Evolutionary conservation across 2,888 invertebrate genomes (phyloP), one percentile per base, ranked within the genome.

Genomic region (Lathronympha strigana): DNA sequence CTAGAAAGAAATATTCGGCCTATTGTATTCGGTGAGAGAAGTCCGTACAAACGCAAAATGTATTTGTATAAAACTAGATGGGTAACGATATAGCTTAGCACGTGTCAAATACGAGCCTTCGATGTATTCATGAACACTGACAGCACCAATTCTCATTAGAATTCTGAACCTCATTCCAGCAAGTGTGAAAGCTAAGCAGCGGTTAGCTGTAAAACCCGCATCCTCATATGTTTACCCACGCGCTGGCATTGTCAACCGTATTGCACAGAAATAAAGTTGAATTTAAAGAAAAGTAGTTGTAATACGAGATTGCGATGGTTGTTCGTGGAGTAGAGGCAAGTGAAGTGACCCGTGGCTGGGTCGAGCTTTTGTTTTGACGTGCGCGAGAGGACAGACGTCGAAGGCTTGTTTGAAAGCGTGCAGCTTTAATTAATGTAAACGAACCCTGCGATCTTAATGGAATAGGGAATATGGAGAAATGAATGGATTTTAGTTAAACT

Each of bases 341-440:
- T 66, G 66, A 54, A 75, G 75, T 74, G 70, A 61, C 61, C 50
- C 67, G 70, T 69, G 73, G 71, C 69, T 71, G 70, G 71, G 60
- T 72, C 66, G 38, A 64, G 72, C 70, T 74, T 72, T 76, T 76
- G 71, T 75, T 76, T 73, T 75, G 72, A 71, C 72, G 68, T 69
- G 69, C 33, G 31, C 75, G 71, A 57, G 57, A 57, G 73, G 75
- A 71, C 70, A 72, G 72, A 72, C 69, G 72, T 68, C 71, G 72
- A 73, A 75, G 62, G 63, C 75, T 64, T 70, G 64, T 68, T 60
- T 60, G 33, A 33, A 49, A 23, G 68, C 53, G 33, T 38, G 63
- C 67, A 31, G 66, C 49, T 54, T 69, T 67, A 61, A 68, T 66
- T 66, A 66, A 68, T 57, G 51, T 47, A 58, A 50, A 47, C 55